Evolutionary conservation across 2,113 vertebrate species (phyloP), one percentile per base, ranked within the genome.

Genomic region (Scartelaos histophorus): DNA sequence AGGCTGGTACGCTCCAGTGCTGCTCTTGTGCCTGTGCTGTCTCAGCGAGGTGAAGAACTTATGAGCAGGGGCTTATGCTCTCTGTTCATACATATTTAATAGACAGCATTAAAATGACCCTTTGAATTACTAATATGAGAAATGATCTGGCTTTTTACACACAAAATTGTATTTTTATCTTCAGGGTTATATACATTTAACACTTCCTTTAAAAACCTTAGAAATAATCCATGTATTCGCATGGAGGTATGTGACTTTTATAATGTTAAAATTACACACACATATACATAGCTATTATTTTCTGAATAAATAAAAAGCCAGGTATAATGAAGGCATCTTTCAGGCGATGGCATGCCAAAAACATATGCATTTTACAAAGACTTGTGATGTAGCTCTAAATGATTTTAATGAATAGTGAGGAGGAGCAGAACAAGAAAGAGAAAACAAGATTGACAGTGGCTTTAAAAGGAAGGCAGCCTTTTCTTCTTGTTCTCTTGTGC

Each of bases 81-180:
- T 83, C 88, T 87, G 83, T 90, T 87, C 82, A 93, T 93, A 93
- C 93, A 93, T 93, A 93, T 91, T 93, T 94, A 78, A 92, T 89
- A 87, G 45, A 43, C 46, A 79, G 75, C 81, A 84, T 87, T 86
- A 92, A 84, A 86, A 86, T 80, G 68, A 87, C 76, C 80, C 81
- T 85, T 70, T 78, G 80, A 85, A 87, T 91, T 80, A 84, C 89
- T 87, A 84, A 90, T 91, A 74, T 51, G 79, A 70, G 76, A 70
- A 79, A 84, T 85, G 80, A 82, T 80, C 65, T 66, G 38, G 29
- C 25, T 45, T 46, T 47, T 47, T 66, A 66, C 38, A 66, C 38
- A 15, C n/a, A 66, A 51, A 78, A 66, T 74, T 54, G 19, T 69
- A 67, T 66, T 70, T 75, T 71, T 29, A 12, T 70, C 70, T 51